Evolutionary conservation across 2,888 invertebrate genomes (phyloP), one percentile per base, ranked within the genome.

Genomic region (Leistus spinibarbis): DNA sequence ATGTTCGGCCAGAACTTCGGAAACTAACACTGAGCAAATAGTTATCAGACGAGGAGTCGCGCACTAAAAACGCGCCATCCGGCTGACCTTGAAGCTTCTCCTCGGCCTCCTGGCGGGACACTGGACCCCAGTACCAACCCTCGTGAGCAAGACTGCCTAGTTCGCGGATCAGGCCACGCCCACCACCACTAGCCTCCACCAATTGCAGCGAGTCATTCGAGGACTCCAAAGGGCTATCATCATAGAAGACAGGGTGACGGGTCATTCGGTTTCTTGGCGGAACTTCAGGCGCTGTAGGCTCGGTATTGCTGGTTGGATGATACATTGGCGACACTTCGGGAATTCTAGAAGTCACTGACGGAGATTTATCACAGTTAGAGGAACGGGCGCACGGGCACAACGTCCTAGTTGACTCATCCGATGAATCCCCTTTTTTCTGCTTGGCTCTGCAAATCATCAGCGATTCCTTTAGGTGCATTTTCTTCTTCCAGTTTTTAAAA

Each of bases 111-210:
- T 88, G 88, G 78, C 92, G 88, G 0, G 91, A 89, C 79, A 94
- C 89, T 69, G 93, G 91, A 16, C 94, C 95, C 94, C 94, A 95
- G 83, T 95, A 95, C 94, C 94, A 94, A 57, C 90, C 91, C 82
- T 88, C 86, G 85, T 91, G 82, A 80, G 83, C 80, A 19, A 86
- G 78, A 70, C 80, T 82, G 1, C 80, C 80, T n/a, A 84, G 80
- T 78, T 85, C 84, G 67, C 82, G 81, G 65, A 81, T 79, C 23
- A 81, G 73, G 13, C 80, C 79, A 19, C 72, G 54, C 22, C 68
- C 73, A 17, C 27, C 60, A 19, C n/a, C 54, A 23, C 10, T 27
- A 13, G 72, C 40, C 16, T 73, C 72, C 10, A 63, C 70, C 9
- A 64, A 3, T 17, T 60, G 60, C 13, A 27, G 27, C n/a, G 57